These are phyloP conservation scores for Kryptolebias ocellatus DNA, from an alignment of 2,797 vertebrate genomes.

Conservation along the genomic window DNA sequence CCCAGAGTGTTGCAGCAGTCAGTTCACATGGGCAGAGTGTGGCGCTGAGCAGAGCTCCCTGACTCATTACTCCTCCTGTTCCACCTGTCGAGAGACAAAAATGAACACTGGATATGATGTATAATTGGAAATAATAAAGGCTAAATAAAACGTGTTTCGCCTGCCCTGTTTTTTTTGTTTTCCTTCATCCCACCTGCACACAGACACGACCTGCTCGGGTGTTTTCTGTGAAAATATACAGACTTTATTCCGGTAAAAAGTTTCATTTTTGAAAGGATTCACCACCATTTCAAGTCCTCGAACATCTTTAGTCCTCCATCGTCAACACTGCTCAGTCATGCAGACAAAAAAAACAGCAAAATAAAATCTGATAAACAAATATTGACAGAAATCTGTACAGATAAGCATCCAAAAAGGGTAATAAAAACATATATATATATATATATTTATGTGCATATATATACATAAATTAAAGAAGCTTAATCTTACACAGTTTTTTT, in stretches of 20 bases:
- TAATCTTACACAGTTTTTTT: constrained; percentile 52
- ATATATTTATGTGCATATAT: constrained; percentile 54
- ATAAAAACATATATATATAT: constrained; percentile 67
- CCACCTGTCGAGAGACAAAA: constrained; percentile 8
- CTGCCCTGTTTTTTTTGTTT: background rate
- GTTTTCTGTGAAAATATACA: constrained; percentile 87
- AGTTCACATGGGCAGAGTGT: constrained; percentile 77
- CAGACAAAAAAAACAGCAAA: constrained; percentile 66
- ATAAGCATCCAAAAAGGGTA: constrained; percentile 74
- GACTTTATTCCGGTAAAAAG: constrained; percentile 88
- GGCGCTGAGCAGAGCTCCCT: constrained; percentile 43
- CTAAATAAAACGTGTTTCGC: background rate
- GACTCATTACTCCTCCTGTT: constrained; percentile 12
- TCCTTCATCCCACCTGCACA: background rate
- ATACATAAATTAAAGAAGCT: constrained; percentile 69
- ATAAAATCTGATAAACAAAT: constrained; percentile 62
- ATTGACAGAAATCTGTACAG: constrained; percentile 82
- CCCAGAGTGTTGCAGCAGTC: constrained; percentile 75
- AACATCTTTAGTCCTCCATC: constrained; percentile 57
- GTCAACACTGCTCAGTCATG: constrained; percentile 72
- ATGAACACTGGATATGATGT: background rate
- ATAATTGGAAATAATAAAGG: constrained; percentile 51
- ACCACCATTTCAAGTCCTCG: constrained; percentile 71
- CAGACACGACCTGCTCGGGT: constrained; percentile 2
- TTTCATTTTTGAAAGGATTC: constrained; percentile 75